These are phyloP conservation scores for Pollenia griseotomentosa DNA, from an alignment of 2,888 invertebrate species.

Conservation along the genomic window DNA sequence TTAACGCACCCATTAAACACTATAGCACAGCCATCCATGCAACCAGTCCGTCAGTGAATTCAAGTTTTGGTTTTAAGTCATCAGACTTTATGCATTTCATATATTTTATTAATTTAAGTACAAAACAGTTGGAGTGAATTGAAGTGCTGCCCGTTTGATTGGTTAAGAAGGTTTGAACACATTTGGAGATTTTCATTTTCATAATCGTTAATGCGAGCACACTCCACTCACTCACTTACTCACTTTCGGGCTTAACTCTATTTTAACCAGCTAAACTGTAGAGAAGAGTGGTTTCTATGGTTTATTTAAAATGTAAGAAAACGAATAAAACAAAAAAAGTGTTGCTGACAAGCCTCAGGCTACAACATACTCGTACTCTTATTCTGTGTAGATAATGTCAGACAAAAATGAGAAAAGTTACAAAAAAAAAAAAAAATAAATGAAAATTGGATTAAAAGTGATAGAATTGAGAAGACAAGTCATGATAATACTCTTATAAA, in stretches of 20 bases:
- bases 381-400: constrained; percentile 55
- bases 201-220: constrained; percentile 51
- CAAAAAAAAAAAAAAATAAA: constrained; percentile 26
- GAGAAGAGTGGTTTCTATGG: constrained; percentile 49
- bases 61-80: constrained; percentile 46
- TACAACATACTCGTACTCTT: constrained; percentile 47
- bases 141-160: constrained; percentile 54
- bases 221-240: constrained; percentile 1
- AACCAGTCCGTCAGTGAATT: neutral
- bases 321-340: constrained; percentile 3
- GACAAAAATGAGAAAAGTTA: constrained; percentile 39
- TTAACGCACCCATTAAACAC: constrained; percentile 66
- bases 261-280: constrained; percentile 23
- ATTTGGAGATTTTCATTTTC: constrained; percentile 45
- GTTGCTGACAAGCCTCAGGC: constrained; percentile 70
- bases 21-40: constrained; percentile 2
- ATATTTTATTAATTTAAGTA: constrained; percentile 34
- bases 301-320: constrained; percentile 22
- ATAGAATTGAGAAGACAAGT: constrained; percentile 65
- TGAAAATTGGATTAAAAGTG: constrained; percentile 62
- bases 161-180: constrained; percentile 56
- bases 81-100: constrained; percentile 61
- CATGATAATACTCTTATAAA: constrained; percentile 60
- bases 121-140: constrained; percentile 42
- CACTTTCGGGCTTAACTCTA: neutral